Evolutionary conservation across 2,113 vertebrate species (phyloP), one percentile per base, ranked within the genome.

Genomic region (Semnornis frantzii): DNA sequence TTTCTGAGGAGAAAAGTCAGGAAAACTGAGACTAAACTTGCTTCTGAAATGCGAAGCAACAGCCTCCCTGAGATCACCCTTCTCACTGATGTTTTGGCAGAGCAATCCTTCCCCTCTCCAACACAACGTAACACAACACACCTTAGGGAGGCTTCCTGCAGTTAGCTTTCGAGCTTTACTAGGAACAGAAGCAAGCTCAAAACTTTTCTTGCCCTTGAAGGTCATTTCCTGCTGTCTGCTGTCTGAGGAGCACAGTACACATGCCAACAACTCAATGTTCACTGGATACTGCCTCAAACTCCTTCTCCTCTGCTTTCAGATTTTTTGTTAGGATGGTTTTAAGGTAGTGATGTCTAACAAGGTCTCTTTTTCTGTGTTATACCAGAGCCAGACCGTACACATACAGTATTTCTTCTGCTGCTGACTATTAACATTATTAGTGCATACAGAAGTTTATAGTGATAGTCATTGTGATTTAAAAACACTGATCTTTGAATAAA

Each of bases 221-320:
- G 52, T 8, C 11, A 14, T 68, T 91, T 82, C 55, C 14, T 19
- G 15, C 14, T 54, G 5, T 27, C 34, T 63, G 28, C 33, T 16
- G 1, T 42, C 6, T 60, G 23, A 83, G 62, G 30, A 71, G 31
- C 4, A 11, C 0, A 1, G 46, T 55, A 85, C 62, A 39, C 14
- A 12, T 11, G 5, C 25, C 34, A 46, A 70, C 2, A 3, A 39
- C 12, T 11, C 1, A 2, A 0, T 1, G 3, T 71, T 76, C 1
- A 0, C 27, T 62, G 21, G 50, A 5, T 73, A 12, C n/a, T 44
- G 28, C 31, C 68, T 93, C 30, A 34, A 28, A 39, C 24, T 81
- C 28, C 28, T 73, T 64, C 10, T 85, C 21, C 12, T 85, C 21
- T 28, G 16, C 15, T 33, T 81, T 75, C n/a, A n/a, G 9, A 58